phyloP scores from a whole-genome alignment of 2,888 invertebrate species.

The Salticus scenicus region DNA sequence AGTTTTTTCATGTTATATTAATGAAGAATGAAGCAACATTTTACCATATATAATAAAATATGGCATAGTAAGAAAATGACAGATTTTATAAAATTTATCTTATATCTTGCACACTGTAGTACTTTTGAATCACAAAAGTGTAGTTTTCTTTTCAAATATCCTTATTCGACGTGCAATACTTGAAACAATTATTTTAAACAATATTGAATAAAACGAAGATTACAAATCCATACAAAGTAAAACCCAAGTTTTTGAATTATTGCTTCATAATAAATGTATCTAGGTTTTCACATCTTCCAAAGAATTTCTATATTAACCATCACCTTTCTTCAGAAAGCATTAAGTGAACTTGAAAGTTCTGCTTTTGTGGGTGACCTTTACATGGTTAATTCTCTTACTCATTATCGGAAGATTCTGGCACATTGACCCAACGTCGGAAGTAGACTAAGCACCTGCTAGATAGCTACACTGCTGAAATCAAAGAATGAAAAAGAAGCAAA shows the following conservation, averaged over 20 bases:
- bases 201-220: not conserved
- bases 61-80: too few relatives aligned
- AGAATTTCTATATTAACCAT: not conserved
- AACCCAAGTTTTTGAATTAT: not conserved
- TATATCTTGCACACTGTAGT: too few relatives aligned
- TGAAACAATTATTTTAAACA: too few relatives aligned
- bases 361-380: conserved; percentile 10
- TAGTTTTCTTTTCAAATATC: too few relatives aligned
- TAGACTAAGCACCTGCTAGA: not conserved
- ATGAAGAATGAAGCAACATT: too few relatives aligned
- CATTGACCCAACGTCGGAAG: conserved; percentile 21
- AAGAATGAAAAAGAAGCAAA: not conserved
- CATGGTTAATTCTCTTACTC: not conserved
- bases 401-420: conserved; percentile 1
- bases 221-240: not conserved
- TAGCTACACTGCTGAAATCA: not conserved
- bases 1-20: too few relatives aligned
- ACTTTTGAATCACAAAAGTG: too few relatives aligned
- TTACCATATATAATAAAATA: too few relatives aligned
- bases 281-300: not conserved
- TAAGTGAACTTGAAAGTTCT: conserved; percentile 19
- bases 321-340: not conserved
- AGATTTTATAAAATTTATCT: too few relatives aligned
- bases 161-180: too few relatives aligned
- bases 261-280: not conserved